These are phyloP conservation scores for Drosophila persimilis DNA, from an alignment of 1,140 invertebrate genomes.

Conservation along the genomic window DNA sequence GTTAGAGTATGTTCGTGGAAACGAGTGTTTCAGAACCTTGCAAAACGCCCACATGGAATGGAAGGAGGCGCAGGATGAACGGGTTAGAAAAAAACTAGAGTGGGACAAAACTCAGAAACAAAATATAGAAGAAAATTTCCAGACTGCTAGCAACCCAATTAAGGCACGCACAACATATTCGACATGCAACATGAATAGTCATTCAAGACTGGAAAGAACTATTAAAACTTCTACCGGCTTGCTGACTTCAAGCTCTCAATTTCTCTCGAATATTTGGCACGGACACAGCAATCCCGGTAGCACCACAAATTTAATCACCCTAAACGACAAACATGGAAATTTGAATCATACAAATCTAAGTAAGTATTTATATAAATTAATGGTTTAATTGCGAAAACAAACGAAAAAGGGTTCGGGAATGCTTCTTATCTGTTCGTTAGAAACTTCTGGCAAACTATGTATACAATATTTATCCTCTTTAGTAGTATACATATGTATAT, in stretches of 20 bases:
- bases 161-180: neutral
- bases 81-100: constrained; percentile 52
- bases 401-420: neutral
- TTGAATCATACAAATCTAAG: constrained; percentile 27
- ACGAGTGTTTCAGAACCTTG: constrained; percentile 47
- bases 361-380: constrained; percentile 40
- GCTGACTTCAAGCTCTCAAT: constrained; percentile 84
- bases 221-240: constrained; percentile 53
- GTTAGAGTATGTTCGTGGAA: constrained; percentile 66
- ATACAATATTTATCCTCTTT: too few species aligned
- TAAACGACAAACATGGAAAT: constrained; percentile 24
- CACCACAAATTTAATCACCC: constrained; percentile 8
- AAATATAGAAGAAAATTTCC: neutral
- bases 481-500: too few species aligned
- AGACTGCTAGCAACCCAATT: neutral
- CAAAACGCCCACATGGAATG: constrained; percentile 59
- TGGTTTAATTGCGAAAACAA: neutral
- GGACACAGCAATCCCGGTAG: constrained; percentile 57
- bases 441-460: too few species aligned
- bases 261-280: constrained; percentile 87
- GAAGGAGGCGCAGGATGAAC: constrained; percentile 56
- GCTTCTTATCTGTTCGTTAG: too few species aligned
- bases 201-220: constrained; percentile 34
- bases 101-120: constrained; percentile 34
- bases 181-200: constrained; percentile 22